These are phyloP conservation scores for Choristoneura fumiferana DNA, from an alignment of 1,140 invertebrate species.

Conservation along the genomic window DNA sequence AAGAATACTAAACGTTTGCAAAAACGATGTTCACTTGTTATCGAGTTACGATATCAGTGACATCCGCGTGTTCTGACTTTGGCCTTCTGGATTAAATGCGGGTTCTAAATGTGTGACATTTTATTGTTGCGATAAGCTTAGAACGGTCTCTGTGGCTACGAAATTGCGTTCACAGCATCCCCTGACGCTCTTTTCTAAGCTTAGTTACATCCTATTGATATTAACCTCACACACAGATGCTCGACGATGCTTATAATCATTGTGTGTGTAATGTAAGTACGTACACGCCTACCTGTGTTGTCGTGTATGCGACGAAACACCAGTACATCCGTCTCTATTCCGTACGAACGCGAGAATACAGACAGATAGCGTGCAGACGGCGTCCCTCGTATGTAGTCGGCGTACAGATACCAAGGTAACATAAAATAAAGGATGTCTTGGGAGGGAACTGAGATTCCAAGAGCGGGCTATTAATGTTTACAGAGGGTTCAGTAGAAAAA, in stretches of 20 bases:
- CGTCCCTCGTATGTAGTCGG: conserved; percentile 51
- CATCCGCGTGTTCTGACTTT: conserved; percentile 24
- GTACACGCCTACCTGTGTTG: conserved; percentile 10
- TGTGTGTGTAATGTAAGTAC: not conserved
- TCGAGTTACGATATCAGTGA: not conserved
- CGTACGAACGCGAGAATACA: not conserved
- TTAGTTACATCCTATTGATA: not conserved
- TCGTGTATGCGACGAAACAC: conserved; percentile 4
- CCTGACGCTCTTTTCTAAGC: not conserved
- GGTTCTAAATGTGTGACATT: conserved; percentile 4
- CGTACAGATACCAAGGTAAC: conserved; percentile 46
- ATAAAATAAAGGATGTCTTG: conserved; percentile 27
- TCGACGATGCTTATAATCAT: not conserved
- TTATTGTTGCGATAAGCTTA: conserved; percentile 3
- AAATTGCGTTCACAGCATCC: no score
- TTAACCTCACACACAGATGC: not conserved
- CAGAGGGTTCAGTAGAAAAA: not conserved
- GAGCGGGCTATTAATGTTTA: not conserved
- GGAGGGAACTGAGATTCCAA: not conserved
- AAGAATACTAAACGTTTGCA: not conserved
- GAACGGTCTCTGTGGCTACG: not conserved
- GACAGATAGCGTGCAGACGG: conserved; percentile 31
- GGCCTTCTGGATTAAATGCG: conserved; percentile 27
- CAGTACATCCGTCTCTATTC: not conserved
- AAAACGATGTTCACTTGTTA: not conserved